Evolutionary conservation across 2,797 vertebrate genomes (phyloP).

Genomic region (Jordanella pulchra): DNA sequence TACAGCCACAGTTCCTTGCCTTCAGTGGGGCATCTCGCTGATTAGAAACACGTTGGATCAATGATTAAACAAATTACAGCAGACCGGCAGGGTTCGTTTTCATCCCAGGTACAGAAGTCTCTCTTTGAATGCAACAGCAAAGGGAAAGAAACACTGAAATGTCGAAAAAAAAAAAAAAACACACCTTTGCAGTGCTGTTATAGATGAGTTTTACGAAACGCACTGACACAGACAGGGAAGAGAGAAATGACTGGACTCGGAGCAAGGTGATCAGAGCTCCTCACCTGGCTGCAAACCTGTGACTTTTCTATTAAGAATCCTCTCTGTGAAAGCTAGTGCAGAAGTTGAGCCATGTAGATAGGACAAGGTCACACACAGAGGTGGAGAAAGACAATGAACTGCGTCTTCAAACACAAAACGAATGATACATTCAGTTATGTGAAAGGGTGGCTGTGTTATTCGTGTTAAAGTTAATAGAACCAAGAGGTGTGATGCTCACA

Average conservation of each 20-base stretch:
- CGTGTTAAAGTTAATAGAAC: neutral
- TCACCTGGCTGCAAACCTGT: slow-evolving; percentile 11
- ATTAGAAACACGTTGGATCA: slow-evolving; percentile 68
- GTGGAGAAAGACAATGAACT: slow-evolving; percentile 2
- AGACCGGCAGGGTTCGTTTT: slow-evolving; percentile 61
- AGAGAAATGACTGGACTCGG: slow-evolving; percentile 21
- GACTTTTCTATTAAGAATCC: slow-evolving; percentile 6
- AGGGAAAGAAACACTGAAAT: slow-evolving; percentile 2
- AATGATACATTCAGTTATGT: neutral
- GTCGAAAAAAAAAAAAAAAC: neutral
- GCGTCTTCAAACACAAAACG: neutral
- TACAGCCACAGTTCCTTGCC: slow-evolving; percentile 44
- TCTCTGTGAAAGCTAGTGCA: neutral
- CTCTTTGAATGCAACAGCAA: slow-evolving; percentile 14
- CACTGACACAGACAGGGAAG: neutral
- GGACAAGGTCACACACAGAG: neutral
- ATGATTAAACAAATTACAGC: slow-evolving; percentile 79
- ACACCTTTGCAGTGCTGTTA: slow-evolving; percentile 1
- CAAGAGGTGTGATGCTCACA: neutral
- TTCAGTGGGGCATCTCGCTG: slow-evolving; percentile 63
- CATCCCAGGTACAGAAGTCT: slow-evolving; percentile 19
- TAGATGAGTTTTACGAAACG: slow-evolving; percentile 34
- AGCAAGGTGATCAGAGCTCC: slow-evolving; percentile 4
- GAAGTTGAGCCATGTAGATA: slow-evolving; percentile 6
- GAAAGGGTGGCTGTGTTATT: neutral